Evolutionary conservation across 35 echinoderm and acorn worm species (phyloP).

Genomic region (Nesometra sesokonis): DNA sequence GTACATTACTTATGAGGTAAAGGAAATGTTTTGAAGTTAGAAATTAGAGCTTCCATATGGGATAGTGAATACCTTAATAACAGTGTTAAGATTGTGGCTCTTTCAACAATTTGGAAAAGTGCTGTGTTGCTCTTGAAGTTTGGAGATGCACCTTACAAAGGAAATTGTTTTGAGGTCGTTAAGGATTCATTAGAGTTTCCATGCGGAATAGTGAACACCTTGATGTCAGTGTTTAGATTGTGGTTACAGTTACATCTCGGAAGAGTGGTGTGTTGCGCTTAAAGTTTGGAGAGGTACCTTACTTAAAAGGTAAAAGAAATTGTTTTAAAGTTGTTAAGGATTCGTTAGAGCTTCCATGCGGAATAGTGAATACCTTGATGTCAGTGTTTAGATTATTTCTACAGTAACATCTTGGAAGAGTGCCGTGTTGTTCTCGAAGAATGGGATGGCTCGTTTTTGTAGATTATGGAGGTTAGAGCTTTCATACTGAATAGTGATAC

Average conservation of each 20-base stretch:
- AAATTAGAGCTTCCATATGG: too few relatives aligned
- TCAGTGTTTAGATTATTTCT: neutral
- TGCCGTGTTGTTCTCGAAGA: neutral
- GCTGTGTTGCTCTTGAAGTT: neutral
- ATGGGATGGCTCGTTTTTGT: neutral
- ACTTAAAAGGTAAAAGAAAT: neutral
- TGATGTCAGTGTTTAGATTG: neutral
- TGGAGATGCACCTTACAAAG: neutral
- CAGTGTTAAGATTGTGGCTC: neutral
- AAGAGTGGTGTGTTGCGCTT: neutral
- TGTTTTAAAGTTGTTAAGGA: too few relatives aligned
- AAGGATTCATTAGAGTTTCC: too few relatives aligned
- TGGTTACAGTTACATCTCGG: neutral
- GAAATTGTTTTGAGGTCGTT: too few relatives aligned
- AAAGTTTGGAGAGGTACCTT: neutral
- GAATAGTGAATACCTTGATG: neutral
- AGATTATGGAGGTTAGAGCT: too few relatives aligned
- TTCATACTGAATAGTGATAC: too few relatives aligned
- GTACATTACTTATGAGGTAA: too few relatives aligned
- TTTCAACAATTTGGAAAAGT: neutral
- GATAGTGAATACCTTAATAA: too few relatives aligned
- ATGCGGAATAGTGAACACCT: neutral
- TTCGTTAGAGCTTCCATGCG: too few relatives aligned
- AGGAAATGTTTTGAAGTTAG: too few relatives aligned
- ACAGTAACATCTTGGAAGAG: neutral